Evolutionary conservation across 2,797 vertebrate species (phyloP), one percentile per base, ranked within the genome.

Genomic region (Clarias pachynema): DNA sequence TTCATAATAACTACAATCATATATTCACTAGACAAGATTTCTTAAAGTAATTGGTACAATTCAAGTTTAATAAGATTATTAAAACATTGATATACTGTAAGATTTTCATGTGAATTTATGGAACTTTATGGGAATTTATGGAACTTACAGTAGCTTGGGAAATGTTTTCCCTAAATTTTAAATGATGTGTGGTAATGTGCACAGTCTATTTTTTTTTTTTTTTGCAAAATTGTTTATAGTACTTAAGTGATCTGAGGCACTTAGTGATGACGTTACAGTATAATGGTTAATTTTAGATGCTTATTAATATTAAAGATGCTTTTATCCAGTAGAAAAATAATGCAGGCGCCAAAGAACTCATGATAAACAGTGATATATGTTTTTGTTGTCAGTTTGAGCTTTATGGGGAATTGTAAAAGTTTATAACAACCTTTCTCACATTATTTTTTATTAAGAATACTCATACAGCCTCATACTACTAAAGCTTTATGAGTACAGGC

Each of bases 371-470:
- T 56, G 72, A 29, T 29, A 4, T 53, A 18, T 74, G 9, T 60
- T 37, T 34, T 22, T 37, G 8, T 57, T 62, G 22, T 60, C 31
- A 79, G 31, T 62, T 62, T 40, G 57, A 57, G 26, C 74, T 34
- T 77, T 59, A 77, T 59, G 29, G 37, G 37, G 59, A 44, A 62
- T 79, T 62, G 31, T 79, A 20, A 26, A 20, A 44, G 34, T 15
- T 79, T 63, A 63, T 79, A 79, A 79, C 44, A 63, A 63, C 34
- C 22, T 10, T 59, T 59, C 78, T 26, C 15, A 44, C 60, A 44
- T 63, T 62, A 40, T 40, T 79, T 53, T 40, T 62, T 79, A 79
- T 60, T 60, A 79, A 16, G 59, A 79, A 60, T 62, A 37, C 75
- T 37, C 56, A 60, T 78, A 78, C 31, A 78, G 29, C 56, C 75